A percentile compares a stretch with the other conserved stretches of the same genome.
These are phyloP conservation scores for Alethe castanea DNA, from an alignment of 2,113 vertebrate genomes.

Conservation along the genomic window DNA sequence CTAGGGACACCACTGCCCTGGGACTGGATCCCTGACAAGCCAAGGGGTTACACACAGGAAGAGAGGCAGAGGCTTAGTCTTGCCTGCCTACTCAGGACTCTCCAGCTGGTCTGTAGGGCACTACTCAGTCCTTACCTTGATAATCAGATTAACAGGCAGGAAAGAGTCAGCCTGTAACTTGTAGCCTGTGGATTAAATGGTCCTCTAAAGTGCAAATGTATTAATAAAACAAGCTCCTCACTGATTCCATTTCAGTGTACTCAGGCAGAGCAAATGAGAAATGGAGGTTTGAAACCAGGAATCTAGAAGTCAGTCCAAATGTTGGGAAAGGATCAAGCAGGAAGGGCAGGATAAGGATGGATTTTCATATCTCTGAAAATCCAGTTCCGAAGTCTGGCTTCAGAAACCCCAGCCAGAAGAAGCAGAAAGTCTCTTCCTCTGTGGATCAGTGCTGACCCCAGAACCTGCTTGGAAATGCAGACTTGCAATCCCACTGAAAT, in stretches of 20 bases:
- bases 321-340: neutral
- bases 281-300: neutral
- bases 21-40: neutral
- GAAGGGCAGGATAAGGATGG: neutral
- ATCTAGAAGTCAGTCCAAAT: neutral
- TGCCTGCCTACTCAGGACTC: neutral
- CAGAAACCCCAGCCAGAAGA: neutral
- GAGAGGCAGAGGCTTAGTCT: neutral
- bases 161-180: neutral
- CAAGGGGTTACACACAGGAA: neutral
- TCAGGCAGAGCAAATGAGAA: neutral
- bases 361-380: neutral
- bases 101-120: neutral
- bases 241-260: neutral
- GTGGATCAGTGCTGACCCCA: neutral
- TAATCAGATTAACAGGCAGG: slow-evolving; percentile 14
- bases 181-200: neutral
- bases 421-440: neutral
- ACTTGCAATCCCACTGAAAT: rapidly evolving
- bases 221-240: neutral
- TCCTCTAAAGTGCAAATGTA: slow-evolving; percentile 3
- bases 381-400: rapidly evolving
- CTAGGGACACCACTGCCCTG: neutral
- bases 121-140: neutral
- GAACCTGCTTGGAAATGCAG: neutral